Evolutionary conservation across 1,140 invertebrate genomes (phyloP), one percentile per base, ranked within the genome.

Genomic region (Trichoplusia ni): DNA sequence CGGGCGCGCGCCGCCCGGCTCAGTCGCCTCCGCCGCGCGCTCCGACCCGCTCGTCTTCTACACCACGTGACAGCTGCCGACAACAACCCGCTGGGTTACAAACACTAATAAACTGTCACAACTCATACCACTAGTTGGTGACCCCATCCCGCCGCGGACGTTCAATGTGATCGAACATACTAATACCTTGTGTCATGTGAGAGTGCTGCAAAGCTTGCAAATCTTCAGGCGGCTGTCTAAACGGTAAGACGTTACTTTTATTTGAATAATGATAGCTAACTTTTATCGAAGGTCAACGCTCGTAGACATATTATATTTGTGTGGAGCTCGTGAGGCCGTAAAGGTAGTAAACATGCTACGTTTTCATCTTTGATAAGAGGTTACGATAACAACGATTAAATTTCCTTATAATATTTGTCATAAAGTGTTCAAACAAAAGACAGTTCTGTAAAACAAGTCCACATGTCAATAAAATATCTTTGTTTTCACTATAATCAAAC

Each of bases 1-100:
- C 64, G 73, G 75, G 84, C 81, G 82, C 84, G 82, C 82, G 81
- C 82, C 79, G 82, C 74, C 64, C 66, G 69, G 71, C 67, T 82
- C 83, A 86, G 84, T 90, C 79, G 63, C 65, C 63, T 54, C 44
- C 74, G 71, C 21, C 67, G 59, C 80, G 71, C 71, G 66, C 71
- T 51, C 62, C 58, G 53, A 25, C 68, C 65, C 71, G 69, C 78
- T 66, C 75, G 81, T 67, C 77, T 73, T 69, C 42, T 54, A 40
- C 59, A 64, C 46, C 61, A 69, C 61, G 56, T 78, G 73, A 82
- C 81, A 79, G 77, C 75, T 71, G 54, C 69, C 66, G 73, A 72
- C 69, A 83, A 85, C 81, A 79, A 82, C 77, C 77, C 77, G 74
- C 63, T 59, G 44, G 54, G 35, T 59, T 59, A 59, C 53, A 65